phyloP scores from a whole-genome alignment of 2,888 invertebrate genomes.

The Drosophila yooni region DNA sequence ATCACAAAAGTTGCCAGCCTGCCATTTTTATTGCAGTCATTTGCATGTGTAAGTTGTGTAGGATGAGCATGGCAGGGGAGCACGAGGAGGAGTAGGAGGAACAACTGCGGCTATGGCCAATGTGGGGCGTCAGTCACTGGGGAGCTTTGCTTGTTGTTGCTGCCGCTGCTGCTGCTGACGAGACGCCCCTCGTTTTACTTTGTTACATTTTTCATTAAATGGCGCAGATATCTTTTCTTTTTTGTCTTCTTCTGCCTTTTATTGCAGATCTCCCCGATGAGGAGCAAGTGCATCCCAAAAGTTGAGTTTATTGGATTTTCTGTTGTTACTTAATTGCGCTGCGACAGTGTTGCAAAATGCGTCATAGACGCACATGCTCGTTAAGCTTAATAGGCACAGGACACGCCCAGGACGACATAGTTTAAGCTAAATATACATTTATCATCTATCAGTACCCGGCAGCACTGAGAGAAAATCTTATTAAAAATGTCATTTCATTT shows the following conservation, averaged over 20 bases:
- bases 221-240: constrained; percentile 32
- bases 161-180: constrained; percentile 11
- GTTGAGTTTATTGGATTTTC: constrained; percentile 65
- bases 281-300: constrained; percentile 24
- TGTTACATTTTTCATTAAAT: constrained; percentile 71
- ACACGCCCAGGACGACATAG: constrained; percentile 44
- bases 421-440: constrained; percentile 53
- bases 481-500: too few relatives aligned
- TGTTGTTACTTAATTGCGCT: constrained; percentile 62
- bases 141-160: constrained; percentile 42
- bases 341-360: constrained; percentile 40
- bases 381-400: constrained; percentile 52
- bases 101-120: constrained; percentile 5
- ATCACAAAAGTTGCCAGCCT: constrained; percentile 72
- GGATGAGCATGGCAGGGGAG: neutral
- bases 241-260: constrained; percentile 19
- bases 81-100: neutral
- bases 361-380: constrained; percentile 40
- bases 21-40: constrained; percentile 75
- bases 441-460: neutral
- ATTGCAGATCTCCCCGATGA: constrained; percentile 35
- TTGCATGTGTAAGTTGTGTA: constrained; percentile 63
- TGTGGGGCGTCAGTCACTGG: constrained; percentile 61
- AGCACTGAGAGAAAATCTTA: constrained; percentile 26
- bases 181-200: constrained; percentile 42